Percentiles rank a stretch among this genome's conserved stretches.
These are phyloP conservation scores for Pteria penguin DNA, from an alignment of 2,888 invertebrate species.

Conservation along the genomic window DNA sequence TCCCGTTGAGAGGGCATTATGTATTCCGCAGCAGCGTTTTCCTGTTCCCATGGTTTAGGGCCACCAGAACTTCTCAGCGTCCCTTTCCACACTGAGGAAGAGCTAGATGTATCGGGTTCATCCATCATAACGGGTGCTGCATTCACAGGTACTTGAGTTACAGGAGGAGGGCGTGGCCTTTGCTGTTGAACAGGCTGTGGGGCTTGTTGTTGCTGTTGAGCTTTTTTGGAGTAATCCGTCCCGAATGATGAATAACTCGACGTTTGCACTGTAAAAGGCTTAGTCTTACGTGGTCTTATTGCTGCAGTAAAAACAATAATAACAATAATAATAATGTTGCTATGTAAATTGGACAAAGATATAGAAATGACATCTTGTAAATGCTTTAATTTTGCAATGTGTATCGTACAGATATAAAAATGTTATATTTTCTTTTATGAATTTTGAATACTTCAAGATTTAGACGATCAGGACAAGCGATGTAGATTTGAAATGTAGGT, in stretches of 20 bases:
- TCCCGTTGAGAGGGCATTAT: constrained; percentile 47
- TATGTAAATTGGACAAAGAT: too few species aligned
- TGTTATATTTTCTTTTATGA: too few species aligned
- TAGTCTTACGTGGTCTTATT: constrained; percentile 19
- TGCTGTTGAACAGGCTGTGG: constrained; percentile 32
- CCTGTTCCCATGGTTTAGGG: constrained; percentile 60
- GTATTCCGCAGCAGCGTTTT: constrained; percentile 40
- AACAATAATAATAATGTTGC: too few species aligned
- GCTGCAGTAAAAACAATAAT: constrained; percentile 24
- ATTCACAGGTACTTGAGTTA: constrained; percentile 46
- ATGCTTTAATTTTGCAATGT: too few species aligned
- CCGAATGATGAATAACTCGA: constrained; percentile 48
- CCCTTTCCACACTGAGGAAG: constrained; percentile 62
- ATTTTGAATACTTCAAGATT: too few species aligned
- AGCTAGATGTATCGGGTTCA: constrained; percentile 20
- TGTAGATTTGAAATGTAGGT: too few species aligned
- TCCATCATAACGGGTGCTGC: constrained; percentile 42
- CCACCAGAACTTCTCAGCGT: constrained; percentile 55
- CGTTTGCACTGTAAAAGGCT: constrained; percentile 10
- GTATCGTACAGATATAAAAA: too few species aligned
- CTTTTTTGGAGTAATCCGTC: constrained; percentile 52
- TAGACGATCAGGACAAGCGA: too few species aligned
- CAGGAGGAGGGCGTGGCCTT: constrained; percentile 40
- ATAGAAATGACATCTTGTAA: too few species aligned
- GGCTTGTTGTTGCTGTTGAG: constrained; percentile 31